Evolutionary conservation across 2,113 vertebrate genomes (phyloP).

Genomic region (Hydropotes inermis): DNA sequence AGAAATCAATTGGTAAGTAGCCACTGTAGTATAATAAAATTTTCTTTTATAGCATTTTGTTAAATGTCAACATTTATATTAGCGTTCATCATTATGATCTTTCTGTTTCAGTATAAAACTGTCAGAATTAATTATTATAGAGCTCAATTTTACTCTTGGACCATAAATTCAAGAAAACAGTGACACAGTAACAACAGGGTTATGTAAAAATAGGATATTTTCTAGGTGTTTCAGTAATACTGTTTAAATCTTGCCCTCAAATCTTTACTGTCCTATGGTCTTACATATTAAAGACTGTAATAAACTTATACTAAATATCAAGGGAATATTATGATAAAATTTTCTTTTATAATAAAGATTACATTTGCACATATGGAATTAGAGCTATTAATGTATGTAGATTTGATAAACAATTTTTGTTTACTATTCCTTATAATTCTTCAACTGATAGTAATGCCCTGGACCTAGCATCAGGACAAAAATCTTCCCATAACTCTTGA

Average conservation of each 20-base stretch:
- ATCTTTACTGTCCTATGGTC: not conserved
- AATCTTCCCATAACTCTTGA: not conserved
- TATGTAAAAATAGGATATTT: not conserved
- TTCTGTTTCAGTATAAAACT: conserved; percentile 62
- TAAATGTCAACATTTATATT: conserved; percentile 75
- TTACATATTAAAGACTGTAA: not conserved
- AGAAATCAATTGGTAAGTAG: conserved; percentile 71
- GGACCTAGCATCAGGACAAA: not conserved
- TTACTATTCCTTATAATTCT: not conserved
- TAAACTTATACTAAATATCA: not conserved
- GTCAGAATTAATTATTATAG: conserved; percentile 59
- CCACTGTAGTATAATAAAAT: conserved; percentile 60
- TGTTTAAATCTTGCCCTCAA: not conserved
- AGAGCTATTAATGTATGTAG: not conserved
- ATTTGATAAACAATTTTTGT: not conserved
- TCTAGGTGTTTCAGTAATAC: not conserved
- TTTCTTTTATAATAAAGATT: not conserved
- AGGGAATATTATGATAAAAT: not conserved
- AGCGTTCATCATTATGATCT: conserved; percentile 53
- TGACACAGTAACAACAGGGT: not conserved
- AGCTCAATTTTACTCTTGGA: conserved; percentile 24
- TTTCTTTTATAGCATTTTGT: conserved; percentile 65
- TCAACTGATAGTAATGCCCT: not conserved
- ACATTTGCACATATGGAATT: not conserved
- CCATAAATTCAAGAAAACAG: conserved; percentile 26